Conservation (phyloP, 2,888 invertebrate genomes). For the Romanomermis culicivorax region DNA sequence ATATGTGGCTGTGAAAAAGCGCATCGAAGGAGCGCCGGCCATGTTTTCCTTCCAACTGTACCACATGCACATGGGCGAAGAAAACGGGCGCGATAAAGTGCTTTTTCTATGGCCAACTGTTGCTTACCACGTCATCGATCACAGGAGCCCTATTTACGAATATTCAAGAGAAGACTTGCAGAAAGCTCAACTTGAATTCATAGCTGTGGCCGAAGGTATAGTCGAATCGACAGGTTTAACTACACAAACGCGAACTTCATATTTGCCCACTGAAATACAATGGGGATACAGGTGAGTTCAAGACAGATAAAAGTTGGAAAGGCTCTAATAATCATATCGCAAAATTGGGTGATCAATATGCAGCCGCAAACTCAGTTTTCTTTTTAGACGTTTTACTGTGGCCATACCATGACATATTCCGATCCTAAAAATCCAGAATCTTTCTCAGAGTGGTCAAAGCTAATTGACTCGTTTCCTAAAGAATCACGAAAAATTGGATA, state of each 20-base stretch:
- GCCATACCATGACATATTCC: background rate
- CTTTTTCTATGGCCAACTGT: slow-evolving; percentile 6
- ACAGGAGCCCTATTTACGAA: background rate
- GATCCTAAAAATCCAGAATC: no score
- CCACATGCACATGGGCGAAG: slow-evolving; percentile 6
- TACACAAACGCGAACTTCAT: slow-evolving; percentile 1
- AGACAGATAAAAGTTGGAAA: background rate
- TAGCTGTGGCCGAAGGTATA: slow-evolving; percentile 2
- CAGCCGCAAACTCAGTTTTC: background rate
- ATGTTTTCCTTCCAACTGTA: background rate
- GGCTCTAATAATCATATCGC: no score
- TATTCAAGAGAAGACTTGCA: background rate
- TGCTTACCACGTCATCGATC: background rate
- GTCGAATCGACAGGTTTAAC: slow-evolving; percentile 6
- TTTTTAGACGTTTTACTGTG: background rate
- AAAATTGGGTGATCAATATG: background rate
- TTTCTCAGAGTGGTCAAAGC: no score
- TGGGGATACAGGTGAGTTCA: slow-evolving; percentile 4
- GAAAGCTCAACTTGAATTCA: background rate
- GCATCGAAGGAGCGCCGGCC: background rate
- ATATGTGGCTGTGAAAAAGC: background rate
- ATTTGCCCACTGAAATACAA: slow-evolving; percentile 3
- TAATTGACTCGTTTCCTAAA: no score
- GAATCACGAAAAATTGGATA: no score
- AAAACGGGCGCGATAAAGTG: slow-evolving; percentile 1